These are phyloP conservation scores for Macaca nemestrina DNA, from an alignment of 2,113 vertebrate species.

Conservation along the genomic window DNA sequence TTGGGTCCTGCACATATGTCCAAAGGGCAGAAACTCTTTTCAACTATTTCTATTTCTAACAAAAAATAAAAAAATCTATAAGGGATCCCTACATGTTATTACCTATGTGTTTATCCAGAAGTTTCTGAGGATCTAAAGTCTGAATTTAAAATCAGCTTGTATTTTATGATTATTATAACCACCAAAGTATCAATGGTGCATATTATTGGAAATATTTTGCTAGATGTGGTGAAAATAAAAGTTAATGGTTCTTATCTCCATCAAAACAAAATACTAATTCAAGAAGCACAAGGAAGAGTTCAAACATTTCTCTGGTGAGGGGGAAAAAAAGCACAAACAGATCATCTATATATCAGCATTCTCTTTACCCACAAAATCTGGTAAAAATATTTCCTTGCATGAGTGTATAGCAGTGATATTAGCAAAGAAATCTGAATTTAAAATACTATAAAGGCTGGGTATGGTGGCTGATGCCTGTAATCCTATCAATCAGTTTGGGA, in stretches of 20 bases:
- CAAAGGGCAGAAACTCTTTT: neutral
- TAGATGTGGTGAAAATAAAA: neutral
- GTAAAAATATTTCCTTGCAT: neutral
- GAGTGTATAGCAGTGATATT: neutral
- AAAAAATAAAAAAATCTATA: neutral
- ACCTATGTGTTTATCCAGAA: neutral
- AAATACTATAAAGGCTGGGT: too few relatives aligned
- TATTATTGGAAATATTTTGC: neutral
- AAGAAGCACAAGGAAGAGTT: neutral
- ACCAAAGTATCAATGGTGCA: neutral
- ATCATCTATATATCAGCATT: neutral
- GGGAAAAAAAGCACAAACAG: neutral
- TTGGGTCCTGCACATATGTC: neutral
- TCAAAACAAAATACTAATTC: conserved; percentile 2
- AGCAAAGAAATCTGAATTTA: neutral
- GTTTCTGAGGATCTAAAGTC: neutral
- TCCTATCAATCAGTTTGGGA: too few relatives aligned
- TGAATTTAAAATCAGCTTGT: neutral
- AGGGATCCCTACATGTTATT: neutral
- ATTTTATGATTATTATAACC: neutral
- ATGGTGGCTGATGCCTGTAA: too few relatives aligned
- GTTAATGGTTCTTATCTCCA: neutral
- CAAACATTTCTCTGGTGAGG: neutral
- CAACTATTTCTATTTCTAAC: conserved; percentile 13
- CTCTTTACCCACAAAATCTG: neutral